These are phyloP conservation scores for Poecilia gillii DNA, from an alignment of 2,797 vertebrate species.

Conservation along the genomic window DNA sequence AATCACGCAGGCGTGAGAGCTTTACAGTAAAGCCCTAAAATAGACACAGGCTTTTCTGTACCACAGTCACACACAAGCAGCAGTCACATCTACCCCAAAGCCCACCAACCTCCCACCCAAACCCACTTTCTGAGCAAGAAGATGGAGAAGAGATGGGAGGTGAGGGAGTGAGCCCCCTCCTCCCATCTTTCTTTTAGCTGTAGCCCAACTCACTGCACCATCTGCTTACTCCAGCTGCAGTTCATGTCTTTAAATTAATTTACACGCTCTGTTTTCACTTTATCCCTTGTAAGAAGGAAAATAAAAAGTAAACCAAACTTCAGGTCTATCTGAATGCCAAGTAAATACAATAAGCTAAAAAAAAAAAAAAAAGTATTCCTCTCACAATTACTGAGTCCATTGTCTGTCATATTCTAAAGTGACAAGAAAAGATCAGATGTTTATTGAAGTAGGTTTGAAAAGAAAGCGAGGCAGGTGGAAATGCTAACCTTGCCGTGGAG, in stretches of 20 bases:
- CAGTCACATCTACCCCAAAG: conserved; percentile 83
- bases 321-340: conserved; percentile 44
- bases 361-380: not conserved
- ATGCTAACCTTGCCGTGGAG: conserved; percentile 85
- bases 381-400: conserved; percentile 27
- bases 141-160: conserved; percentile 58
- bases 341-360: conserved; percentile 21
- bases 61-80: conserved; percentile 99
- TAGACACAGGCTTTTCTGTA: conserved; percentile 99
- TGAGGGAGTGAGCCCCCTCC: conserved; percentile 42
- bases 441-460: conserved; percentile 25
- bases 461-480: conserved; percentile 63
- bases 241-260: conserved; percentile 7
- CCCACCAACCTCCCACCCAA: conserved; percentile 49
- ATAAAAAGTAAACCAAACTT: conserved; percentile 44
- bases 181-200: conserved; percentile 49
- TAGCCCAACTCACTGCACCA: conserved; percentile 27
- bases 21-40: conserved; percentile 99
- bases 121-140: conserved; percentile 49
- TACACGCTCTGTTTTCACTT: conserved; percentile 18
- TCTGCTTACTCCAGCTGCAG: conserved; percentile 17
- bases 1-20: conserved; percentile 99
- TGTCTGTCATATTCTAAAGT: conserved; percentile 33
- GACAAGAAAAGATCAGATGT: conserved; percentile 23
- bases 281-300: conserved; percentile 38